Conservation (phyloP, 2,888 invertebrate species). For the Eilema caniola region DNA sequence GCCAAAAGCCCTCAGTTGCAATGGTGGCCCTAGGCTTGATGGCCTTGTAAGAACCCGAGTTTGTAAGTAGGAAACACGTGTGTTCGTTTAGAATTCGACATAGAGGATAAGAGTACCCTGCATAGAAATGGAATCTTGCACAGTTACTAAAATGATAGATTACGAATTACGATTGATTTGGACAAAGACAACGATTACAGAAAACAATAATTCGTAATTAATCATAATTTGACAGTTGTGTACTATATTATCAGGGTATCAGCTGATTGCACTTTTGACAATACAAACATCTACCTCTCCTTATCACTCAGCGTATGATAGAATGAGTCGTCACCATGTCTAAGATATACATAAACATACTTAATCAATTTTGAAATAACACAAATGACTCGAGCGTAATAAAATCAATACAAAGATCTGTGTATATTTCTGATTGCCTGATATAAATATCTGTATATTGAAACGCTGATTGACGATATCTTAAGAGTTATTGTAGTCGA, state of each 20-base stretch:
- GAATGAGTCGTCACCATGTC: background rate
- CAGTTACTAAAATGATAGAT: too few relatives aligned
- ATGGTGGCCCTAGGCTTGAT: too few relatives aligned
- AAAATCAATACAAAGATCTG: background rate
- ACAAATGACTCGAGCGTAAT: background rate
- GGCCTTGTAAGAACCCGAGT: too few relatives aligned
- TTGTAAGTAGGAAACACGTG: too few relatives aligned
- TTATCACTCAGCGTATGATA: background rate
- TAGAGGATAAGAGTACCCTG: too few relatives aligned
- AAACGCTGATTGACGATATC: background rate
- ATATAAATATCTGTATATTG: background rate
- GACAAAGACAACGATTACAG: too few relatives aligned
- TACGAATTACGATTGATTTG: too few relatives aligned
- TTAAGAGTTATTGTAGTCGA: background rate
- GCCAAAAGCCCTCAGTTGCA: too few relatives aligned
- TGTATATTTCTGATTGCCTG: background rate
- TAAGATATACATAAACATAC: background rate
- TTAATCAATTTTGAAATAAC: background rate
- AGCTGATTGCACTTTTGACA: background rate
- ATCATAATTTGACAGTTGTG: background rate
- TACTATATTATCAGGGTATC: background rate
- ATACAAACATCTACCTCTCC: background rate
- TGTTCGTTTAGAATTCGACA: too few relatives aligned
- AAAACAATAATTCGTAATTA: background rate
- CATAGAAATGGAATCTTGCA: too few relatives aligned